Base-by-base conservation (phyloP, 92 coral and sea anemone genomes). In the Heliopora coerulea region DNA sequence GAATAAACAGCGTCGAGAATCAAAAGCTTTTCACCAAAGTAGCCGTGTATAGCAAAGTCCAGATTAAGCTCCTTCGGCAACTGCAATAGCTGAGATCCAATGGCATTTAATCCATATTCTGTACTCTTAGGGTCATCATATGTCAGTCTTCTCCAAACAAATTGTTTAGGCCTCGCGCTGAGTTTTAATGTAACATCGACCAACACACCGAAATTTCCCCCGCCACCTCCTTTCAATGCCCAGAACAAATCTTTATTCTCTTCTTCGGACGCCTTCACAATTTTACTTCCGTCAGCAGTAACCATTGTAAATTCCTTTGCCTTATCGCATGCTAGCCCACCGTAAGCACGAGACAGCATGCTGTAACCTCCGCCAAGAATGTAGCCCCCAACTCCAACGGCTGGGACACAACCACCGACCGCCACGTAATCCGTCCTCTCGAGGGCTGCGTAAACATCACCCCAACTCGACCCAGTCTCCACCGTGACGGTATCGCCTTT, bases 331-430 rank as follows among this genome's bases (percentile, higher is more conserved):
- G 90, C 90, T 75, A 86, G 59, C 1, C 89, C 96, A 33, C 96
- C 96, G 74, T 89, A 80, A 17, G 62, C 96, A 56, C 96, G 96
- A 31, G 96, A 89, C 86, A 89, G 64, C 96, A 89, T 89, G 65
- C 96, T 89, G 80, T 89, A 89, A 0, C 96, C 96, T 61, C 96
- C 96, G 1, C 96, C 96, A 1, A 89, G 90, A 23, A 89, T 89
- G 73, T 89, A 89, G 29, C 96, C 96, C 35, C 96, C 96, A 6
- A 89, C 75, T n/a, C 96, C 96, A 14, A 89, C 96, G 0, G 82
- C 86, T 13, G 96, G 96, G 8, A 83, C 90, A 60, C 96, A 89
- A 19, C 96, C 96, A 24, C 96, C 96, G 0, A 89, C 96, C 11
- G 96, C 96, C 0, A 89, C 96, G 73, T 83, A 86, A 41, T 26